These are phyloP conservation scores for Trichonephila clavata DNA, from an alignment of 1,140 invertebrate genomes.

Conservation along the genomic window DNA sequence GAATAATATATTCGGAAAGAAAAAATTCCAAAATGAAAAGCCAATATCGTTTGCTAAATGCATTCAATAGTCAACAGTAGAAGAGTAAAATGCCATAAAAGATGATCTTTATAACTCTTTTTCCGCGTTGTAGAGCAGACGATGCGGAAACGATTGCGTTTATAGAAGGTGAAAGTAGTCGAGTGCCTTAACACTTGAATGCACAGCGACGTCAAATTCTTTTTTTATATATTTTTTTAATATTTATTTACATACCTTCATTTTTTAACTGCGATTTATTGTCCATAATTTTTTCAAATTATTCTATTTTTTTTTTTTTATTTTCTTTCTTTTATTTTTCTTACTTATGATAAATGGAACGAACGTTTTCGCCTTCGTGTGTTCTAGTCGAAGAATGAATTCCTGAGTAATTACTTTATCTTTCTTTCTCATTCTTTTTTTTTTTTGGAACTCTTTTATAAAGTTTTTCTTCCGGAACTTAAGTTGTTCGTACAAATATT, in stretches of 20 bases:
- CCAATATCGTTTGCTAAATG: not conserved
- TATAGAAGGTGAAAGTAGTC: constrained; percentile 58
- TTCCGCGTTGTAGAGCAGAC: constrained; percentile 46
- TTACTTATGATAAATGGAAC: constrained; percentile 76
- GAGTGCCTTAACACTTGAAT: constrained; percentile 47
- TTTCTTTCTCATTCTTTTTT: not conserved
- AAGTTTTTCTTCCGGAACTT: not conserved
- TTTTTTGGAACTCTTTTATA: not conserved
- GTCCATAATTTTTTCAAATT: constrained; percentile 40
- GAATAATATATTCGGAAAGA: not conserved
- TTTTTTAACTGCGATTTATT: constrained; percentile 27
- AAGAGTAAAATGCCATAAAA: not conserved
- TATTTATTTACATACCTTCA: constrained; percentile 56
- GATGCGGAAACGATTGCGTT: constrained; percentile 59
- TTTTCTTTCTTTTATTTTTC: not conserved
- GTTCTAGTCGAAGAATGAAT: not conserved
- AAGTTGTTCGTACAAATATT: not conserved
- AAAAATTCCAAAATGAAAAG: not conserved
- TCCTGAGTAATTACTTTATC: not conserved
- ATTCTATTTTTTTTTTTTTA: not conserved
- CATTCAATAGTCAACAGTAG: not conserved
- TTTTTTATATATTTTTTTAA: not conserved
- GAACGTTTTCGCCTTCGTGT: constrained; percentile 52
- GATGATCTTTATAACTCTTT: not conserved
- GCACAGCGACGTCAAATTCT: not conserved